Base-by-base conservation (phyloP, 2,888 invertebrate species). In the Nymphalis urticae region DNA sequence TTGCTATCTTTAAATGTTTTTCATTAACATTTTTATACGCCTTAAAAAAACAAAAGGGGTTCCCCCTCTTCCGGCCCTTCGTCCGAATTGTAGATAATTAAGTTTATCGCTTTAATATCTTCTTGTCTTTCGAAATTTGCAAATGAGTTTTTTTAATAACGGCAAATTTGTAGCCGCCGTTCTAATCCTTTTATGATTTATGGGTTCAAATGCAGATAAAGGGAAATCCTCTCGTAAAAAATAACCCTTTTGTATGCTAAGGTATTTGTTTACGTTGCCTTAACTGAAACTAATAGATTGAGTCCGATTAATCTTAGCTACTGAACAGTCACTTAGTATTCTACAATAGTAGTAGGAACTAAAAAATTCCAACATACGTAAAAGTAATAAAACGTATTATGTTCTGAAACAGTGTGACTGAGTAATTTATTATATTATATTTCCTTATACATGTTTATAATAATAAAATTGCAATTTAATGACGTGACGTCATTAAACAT, bases 61-160 rank as follows among this genome's bases (percentile, higher is more conserved):
- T 83, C 80, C 77, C 81, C 82, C 80, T 77, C 80, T 79, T 82
- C 0, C 78, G 42, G 42, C 42, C 80, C 78, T 79, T 82, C 82
- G 85, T 83, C 73, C 76, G 81, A 83, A 85, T 84, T 83, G 83
- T 77, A 86, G 89, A 90, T 89, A 89, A 91, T 89, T 87, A 88
- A 87, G 83, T 91, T 90, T 90, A 91, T 90, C 88, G 85, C 85
- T 87, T 85, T 88, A 88, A 88, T 88, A 92, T 90, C 88, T 88
- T 83, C 86, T 90, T 89, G 90, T 91, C 90, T 90, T 89, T 88
- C 83, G 82, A 87, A 91, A 91, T 91, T 91, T 90, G 90, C 88
- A 89, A 91, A 92, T 91, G 90, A 90, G 88, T 90, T 90, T 91
- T 91, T 92, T 91, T 92, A 90, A 92, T 90, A 90, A 90, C 86